Evolutionary conservation across 1,140 invertebrate genomes (phyloP).

Genomic region (Tribolium madens): DNA sequence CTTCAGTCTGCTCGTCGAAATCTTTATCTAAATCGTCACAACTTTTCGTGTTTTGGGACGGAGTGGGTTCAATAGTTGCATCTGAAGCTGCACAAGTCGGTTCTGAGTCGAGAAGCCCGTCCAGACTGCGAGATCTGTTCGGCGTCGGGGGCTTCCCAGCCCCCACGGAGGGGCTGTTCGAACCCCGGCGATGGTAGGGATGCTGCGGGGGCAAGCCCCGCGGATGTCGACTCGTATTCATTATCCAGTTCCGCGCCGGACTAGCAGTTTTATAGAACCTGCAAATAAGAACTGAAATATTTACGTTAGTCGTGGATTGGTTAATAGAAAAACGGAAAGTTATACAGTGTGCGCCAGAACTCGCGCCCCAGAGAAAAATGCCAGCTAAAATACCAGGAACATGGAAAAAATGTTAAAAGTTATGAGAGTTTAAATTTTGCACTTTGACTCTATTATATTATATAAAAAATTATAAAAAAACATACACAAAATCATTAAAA

Average conservation of each 20-base stretch:
- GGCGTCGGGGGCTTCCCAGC: slow-evolving; percentile 60
- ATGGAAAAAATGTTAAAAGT: no score
- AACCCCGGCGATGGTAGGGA: slow-evolving; percentile 58
- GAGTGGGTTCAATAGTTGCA: slow-evolving; percentile 57
- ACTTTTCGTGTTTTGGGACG: slow-evolving; percentile 62
- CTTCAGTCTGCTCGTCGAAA: slow-evolving; percentile 49
- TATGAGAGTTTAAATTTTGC: no score
- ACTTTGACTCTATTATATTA: no score
- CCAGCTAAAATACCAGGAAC: no score
- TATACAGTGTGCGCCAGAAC: no score
- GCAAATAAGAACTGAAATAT: slow-evolving; percentile 61
- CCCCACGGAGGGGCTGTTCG: slow-evolving; percentile 60
- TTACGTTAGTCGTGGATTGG: slow-evolving; percentile 52
- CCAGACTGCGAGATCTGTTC: slow-evolving; percentile 76
- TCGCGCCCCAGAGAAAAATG: no score
- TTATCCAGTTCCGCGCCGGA: slow-evolving; percentile 71
- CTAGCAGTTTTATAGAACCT: slow-evolving; percentile 75
- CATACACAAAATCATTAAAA: no score
- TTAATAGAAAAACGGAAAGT: slow-evolving; percentile 50
- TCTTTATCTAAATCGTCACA: slow-evolving; percentile 56
- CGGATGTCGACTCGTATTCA: slow-evolving; percentile 64
- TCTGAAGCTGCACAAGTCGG: slow-evolving; percentile 46
- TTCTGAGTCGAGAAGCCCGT: slow-evolving; percentile 70
- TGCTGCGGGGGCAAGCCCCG: slow-evolving; percentile 62
- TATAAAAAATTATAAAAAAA: no score